These are phyloP conservation scores for Pseudochaenichthys georgianus DNA, from an alignment of 2,797 vertebrate species.

Conservation along the genomic window DNA sequence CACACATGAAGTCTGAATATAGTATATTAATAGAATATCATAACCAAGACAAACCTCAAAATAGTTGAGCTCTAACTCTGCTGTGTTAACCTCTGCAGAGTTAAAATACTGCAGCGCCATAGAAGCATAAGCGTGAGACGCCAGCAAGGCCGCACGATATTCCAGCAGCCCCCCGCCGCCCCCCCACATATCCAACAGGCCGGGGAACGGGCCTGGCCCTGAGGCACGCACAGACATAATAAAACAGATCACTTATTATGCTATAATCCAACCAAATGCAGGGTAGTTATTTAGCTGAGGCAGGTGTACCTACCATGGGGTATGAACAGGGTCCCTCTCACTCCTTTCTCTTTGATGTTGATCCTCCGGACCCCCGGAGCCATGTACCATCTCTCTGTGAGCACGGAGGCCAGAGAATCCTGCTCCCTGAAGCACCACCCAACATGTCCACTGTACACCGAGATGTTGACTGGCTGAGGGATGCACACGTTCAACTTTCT, in stretches of 20 bases:
- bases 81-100: not conserved
- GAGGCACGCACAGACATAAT: not conserved
- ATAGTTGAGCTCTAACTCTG: not conserved
- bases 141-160: slow-evolving; percentile 74
- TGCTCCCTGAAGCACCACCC: slow-evolving; percentile 53
- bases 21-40: not conserved
- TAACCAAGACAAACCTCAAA: slow-evolving; percentile 63
- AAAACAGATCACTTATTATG: not conserved
- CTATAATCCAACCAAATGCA: too few species aligned
- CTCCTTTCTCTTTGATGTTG: slow-evolving; percentile 40
- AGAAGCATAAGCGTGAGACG: slow-evolving; percentile 69
- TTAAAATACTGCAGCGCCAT: slow-evolving; percentile 66
- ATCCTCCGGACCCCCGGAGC: slow-evolving; percentile 75
- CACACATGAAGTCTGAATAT: too few species aligned
- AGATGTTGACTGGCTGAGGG: slow-evolving; percentile 71
- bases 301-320: slow-evolving; percentile 66
- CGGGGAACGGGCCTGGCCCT: slow-evolving; percentile 80
- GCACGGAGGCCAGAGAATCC: slow-evolving; percentile 58
- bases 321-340: slow-evolving; percentile 74
- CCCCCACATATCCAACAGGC: slow-evolving; percentile 78
- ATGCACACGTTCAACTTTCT: slow-evolving; percentile 68
- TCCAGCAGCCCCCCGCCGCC: slow-evolving; percentile 74
- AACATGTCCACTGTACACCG: slow-evolving; percentile 61
- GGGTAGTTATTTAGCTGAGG: not conserved
- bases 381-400: slow-evolving; percentile 78